Evolutionary conservation across 2,888 invertebrate genomes (phyloP), one percentile per base, ranked within the genome.

Genomic region (Dolichomitus sp.): DNA sequence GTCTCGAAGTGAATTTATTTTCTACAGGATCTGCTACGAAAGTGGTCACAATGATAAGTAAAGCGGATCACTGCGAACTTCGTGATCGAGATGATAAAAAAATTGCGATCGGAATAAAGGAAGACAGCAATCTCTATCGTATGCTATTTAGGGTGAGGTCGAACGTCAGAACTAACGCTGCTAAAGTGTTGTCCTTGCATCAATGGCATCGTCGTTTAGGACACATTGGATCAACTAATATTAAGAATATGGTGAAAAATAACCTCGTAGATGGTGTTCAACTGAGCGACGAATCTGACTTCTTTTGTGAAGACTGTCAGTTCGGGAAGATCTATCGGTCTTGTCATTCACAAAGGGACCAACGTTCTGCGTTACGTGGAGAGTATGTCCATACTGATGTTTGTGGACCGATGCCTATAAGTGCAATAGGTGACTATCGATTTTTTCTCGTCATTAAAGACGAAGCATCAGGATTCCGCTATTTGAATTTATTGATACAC

Each of bases 391-490:
- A 65, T 7, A 65, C 45, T 14, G 45, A 65, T 9, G 65, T 65
- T 14, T 14, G 65, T 27, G 48, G 65, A 30, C 65, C 65, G 4
- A 65, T 65, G 65, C 14, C 65, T 5, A 6, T 27, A 1, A 65
- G 9, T n/a, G 45, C 65, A 37, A 14, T 84, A 17, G 77, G 81
- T 63, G 81, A 80, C 1, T 66, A 66, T 40, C 66, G 77, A n/a
- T 85, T 83, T 45, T 80, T 82, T 45, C 52, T 86, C 2, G 65
- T 81, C 17, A 81, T 85, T 23, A 85, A 85, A 63, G 86, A 85
- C 33, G 83, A 84, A 14, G 77, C 68, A 42, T 76, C 81, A 11
- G 69, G 66, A 50, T 86, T 73, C 52, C 68, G 84, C 12, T 50
- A 72, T 23, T 74, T 81, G 14, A 76, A 74, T 40, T 76, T 85